These are phyloP conservation scores for Leucophenga varia DNA, from an alignment of 1,140 invertebrate species.

Conservation along the genomic window DNA sequence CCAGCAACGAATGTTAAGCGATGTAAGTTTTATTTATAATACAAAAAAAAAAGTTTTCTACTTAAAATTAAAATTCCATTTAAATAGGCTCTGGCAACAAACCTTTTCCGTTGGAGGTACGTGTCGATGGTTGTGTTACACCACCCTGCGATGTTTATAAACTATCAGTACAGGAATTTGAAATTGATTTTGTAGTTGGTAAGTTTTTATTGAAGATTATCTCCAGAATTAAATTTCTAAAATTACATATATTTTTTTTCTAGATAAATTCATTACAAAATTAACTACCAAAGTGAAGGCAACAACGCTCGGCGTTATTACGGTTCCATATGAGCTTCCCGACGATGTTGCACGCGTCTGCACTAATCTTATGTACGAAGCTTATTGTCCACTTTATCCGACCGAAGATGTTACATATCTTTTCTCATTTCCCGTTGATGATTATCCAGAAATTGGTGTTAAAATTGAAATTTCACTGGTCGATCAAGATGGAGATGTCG, in stretches of 20 bases:
- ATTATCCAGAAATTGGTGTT: constrained; percentile 44
- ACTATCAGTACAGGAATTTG: constrained; percentile 27
- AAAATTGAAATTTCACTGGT: constrained; percentile 46
- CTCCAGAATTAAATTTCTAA: no score
- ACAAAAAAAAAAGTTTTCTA: not conserved
- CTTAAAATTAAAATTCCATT: not conserved
- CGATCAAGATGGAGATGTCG: constrained; percentile 37
- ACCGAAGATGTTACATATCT: constrained; percentile 50
- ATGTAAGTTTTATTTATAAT: constrained; percentile 22
- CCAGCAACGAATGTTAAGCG: constrained; percentile 31
- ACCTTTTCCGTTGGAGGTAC: constrained; percentile 40
- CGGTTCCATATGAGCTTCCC: constrained; percentile 44
- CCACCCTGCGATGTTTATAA: constrained; percentile 39
- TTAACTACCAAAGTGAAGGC: constrained; percentile 38
- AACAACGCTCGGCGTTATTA: constrained; percentile 41
- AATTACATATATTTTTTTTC: not conserved
- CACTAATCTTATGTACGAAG: constrained; percentile 39
- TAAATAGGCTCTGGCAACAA: constrained; percentile 35
- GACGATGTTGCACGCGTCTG: constrained; percentile 38
- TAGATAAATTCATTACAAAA: constrained; percentile 34
- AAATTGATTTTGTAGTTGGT: constrained; percentile 38
- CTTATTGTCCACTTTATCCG: constrained; percentile 46
- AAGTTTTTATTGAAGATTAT: constrained; percentile 4
- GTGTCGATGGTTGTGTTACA: constrained; percentile 27
- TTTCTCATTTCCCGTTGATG: constrained; percentile 38